Base-by-base conservation (phyloP, 1,140 invertebrate species). In the Oedothorax gibbosus region DNA sequence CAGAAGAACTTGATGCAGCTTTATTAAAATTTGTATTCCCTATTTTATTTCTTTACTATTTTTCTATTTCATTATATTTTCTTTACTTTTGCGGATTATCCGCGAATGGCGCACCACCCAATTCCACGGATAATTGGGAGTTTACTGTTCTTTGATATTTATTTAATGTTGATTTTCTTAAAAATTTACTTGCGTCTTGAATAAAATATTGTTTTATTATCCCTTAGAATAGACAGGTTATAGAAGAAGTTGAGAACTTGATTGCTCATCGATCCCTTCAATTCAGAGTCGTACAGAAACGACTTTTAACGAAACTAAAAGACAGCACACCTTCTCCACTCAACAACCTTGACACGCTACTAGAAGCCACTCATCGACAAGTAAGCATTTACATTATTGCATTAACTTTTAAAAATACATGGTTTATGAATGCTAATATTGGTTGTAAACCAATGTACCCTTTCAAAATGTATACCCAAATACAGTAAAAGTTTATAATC, bases 241-340 rank as follows among this genome's bases (percentile, higher is more conserved):
- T 88, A 11, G 56, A 82, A 12, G 66, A 86, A 75, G 68, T 77
- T 8, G 88, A 94, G 92, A 91, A 93, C 66, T 90, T 93, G 86
- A 88, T 96, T 51, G 91, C 91, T 49, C 91, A 93, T 62, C 88
- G 93, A 60, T 92, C 94, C 51, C 90, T 91, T 7, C 95, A 96
- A 88, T 95, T 94, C 88, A 91, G 94, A 11, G 90, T 93, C 53
- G 92, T 96, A 11, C 94, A 96, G 89, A 93, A 94, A 87, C 89
- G 94, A 75, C 89, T 96, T 1, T 90, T 96, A 62, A 92, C 93
- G 0, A 94, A 95, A 89, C 94, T 94, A 88, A 93, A 94, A 86
- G 94, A 95, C 79, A 93, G 94, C 88, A 95, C 94, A 62, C 94
- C 95, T 3, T 91, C 92, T 4, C 92, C 94, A 51, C 91, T 95